Base-by-base conservation (phyloP, 2,888 invertebrate species). In the Drosophila rubida region DNA sequence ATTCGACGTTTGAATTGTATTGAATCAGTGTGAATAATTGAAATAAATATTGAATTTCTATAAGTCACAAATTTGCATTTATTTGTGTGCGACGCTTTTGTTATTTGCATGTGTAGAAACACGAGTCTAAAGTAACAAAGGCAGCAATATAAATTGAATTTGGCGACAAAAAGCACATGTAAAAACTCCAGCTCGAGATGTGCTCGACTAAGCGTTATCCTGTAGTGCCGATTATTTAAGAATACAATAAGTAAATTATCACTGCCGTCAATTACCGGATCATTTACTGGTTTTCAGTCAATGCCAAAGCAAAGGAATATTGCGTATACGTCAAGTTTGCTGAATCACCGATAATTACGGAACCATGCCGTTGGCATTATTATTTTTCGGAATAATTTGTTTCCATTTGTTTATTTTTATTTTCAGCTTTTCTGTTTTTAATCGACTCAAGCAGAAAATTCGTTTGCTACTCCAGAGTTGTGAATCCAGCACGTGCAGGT, bases 11-110 rank as follows among this genome's bases (percentile, higher is more conserved):
- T 48, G 39, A 53, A 57, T 42, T 58, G 30, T 45, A 53, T 58
- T 42, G 37, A 69, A 50, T 46, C 57, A 70, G 51, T 70, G 54
- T 61, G 64, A 71, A 74, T 79, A 79, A 79, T 80, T 77, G 72
- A 76, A 76, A 72, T 39, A 61, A 63, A 65, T 75, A 64, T 63
- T 58, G 44, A 13, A 44, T 39, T 41, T 42, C 9, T 25, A 64
- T 51, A 30, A 50, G 49, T 62, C 64, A 73, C 51, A 62, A 58
- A 75, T 61, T 67, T 78, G 49, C 45, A 46, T 49, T 19, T 49
- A 23, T 22, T 57, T 50, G 59, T 68, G 44, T 51, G 13, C 22
- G 13, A n/a, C 13, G 4, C 25, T 45, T 23, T 45, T 45, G 14
- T 45, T n/a, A 9, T 25, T 25, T 14, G 23, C 13, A 9, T 9